Conservation (phyloP, 2,888 invertebrate species). For the Furcula furcula region DNA sequence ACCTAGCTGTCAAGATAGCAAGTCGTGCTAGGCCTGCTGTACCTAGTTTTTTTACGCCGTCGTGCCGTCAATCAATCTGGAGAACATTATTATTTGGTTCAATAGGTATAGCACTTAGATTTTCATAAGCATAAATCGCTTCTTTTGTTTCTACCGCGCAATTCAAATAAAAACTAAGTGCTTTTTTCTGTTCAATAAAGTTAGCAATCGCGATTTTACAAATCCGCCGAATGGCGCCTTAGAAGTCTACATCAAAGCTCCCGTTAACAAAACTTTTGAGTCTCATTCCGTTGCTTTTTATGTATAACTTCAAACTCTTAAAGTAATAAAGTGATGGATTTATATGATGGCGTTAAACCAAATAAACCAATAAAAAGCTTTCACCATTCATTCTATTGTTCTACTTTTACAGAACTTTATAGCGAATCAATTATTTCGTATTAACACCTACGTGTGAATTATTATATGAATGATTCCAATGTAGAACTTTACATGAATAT, state of each 20-base stretch:
- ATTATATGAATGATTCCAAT: not conserved
- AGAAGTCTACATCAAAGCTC: conserved; percentile 13
- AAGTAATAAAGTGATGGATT: not conserved
- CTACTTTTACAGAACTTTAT: conserved; percentile 3
- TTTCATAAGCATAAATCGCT: conserved; percentile 28
- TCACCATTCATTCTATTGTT: conserved; percentile 10
- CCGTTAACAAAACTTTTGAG: conserved; percentile 8
- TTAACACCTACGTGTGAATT: not conserved
- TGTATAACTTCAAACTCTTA: conserved; percentile 1
- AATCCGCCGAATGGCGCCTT: conserved; percentile 11
- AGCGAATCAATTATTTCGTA: not conserved
- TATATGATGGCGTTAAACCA: conserved; percentile 10
- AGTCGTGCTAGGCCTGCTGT: too few species aligned
- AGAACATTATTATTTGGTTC: too few species aligned
- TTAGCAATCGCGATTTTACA: conserved; percentile 22
- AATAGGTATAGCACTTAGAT: too few species aligned
- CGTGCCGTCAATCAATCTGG: too few species aligned
- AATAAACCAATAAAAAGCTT: conserved; percentile 23
- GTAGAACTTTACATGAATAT: conserved; percentile 1
- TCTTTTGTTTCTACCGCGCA: conserved; percentile 11
- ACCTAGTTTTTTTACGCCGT: too few species aligned
- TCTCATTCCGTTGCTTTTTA: conserved; percentile 4
- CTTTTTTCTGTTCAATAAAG: conserved; percentile 30
- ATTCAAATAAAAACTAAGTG: conserved; percentile 22
- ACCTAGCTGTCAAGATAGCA: too few species aligned